Evolutionary conservation across 2,888 invertebrate genomes (phyloP).

Genomic region (Pherbina coryleti): DNA sequence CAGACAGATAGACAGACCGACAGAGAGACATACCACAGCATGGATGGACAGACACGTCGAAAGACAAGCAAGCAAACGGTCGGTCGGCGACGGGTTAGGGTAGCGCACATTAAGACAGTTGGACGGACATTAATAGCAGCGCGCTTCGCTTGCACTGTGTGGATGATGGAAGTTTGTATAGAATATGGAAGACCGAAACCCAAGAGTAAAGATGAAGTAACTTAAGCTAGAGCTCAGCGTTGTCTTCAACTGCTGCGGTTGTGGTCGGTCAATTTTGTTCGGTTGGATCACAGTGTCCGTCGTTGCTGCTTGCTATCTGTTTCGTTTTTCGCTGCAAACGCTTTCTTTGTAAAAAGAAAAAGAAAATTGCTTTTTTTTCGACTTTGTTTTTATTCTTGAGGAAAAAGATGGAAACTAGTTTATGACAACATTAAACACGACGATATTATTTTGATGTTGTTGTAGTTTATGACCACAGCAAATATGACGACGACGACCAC

Average conservation of each 20-base stretch:
- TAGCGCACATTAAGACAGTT: not conserved
- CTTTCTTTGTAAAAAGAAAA: not conserved
- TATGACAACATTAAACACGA: conserved; percentile 49
- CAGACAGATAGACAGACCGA: not conserved
- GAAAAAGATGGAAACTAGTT: conserved; percentile 48
- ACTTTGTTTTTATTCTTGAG: not conserved
- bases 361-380: not conserved
- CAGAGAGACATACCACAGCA: not conserved
- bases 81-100: not conserved
- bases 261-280: conserved; percentile 20
- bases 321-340: not conserved
- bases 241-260: conserved; percentile 15
- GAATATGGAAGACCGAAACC: not conserved
- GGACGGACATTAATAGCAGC: conserved; percentile 40
- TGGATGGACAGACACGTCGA: not conserved
- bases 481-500: conserved; percentile 36
- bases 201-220: not conserved
- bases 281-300: not conserved
- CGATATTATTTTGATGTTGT: conserved; percentile 33
- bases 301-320: not conserved
- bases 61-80: not conserved
- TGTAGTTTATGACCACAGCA: conserved; percentile 35
- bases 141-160: conserved; percentile 33
- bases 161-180: conserved; percentile 27
- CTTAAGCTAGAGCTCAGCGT: conserved; percentile 9